These are phyloP conservation scores for Crocidura indochinensis DNA, from an alignment of 2,797 vertebrate species.

Conservation along the genomic window DNA sequence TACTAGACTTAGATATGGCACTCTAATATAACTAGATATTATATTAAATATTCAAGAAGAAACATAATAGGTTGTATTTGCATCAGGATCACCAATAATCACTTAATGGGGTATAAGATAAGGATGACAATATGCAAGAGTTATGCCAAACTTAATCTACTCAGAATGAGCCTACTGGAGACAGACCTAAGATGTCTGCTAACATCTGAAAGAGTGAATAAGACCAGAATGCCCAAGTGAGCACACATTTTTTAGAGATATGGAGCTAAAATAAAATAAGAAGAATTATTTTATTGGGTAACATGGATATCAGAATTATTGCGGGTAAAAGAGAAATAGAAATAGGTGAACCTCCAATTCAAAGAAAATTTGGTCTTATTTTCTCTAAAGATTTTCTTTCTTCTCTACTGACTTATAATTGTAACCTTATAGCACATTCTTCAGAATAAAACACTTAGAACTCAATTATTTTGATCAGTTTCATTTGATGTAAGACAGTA, in stretches of 20 bases:
- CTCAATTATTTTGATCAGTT: not conserved
- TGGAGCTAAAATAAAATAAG: not conserved
- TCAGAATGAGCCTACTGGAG: conserved; percentile 46
- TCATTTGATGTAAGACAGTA: conserved; percentile 11
- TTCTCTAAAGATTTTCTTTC: conserved; percentile 20
- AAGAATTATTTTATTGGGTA: not conserved
- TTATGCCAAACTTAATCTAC: conserved; percentile 71
- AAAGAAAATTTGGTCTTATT: not conserved
- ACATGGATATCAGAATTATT: not conserved
- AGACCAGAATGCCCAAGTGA: not conserved
- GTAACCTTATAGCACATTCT: not conserved
- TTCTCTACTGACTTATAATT: conserved; percentile 15
- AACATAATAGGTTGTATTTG: conserved; percentile 35
- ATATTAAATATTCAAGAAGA: conserved; percentile 63
- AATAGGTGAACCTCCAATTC: not conserved
- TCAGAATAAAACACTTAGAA: not conserved
- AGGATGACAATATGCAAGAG: conserved; percentile 53
- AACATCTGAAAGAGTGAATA: not conserved
- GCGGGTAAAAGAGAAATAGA: not conserved
- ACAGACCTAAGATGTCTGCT: not conserved
- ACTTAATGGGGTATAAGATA: conserved; percentile 29
- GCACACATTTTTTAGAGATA: not conserved
- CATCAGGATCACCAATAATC: conserved; percentile 54
- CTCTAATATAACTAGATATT: not conserved
- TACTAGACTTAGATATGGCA: not conserved